Evolutionary conservation across 2,888 invertebrate genomes (phyloP), one percentile per base, ranked within the genome.

Genomic region (Hirtodrosophila alboralis): DNA sequence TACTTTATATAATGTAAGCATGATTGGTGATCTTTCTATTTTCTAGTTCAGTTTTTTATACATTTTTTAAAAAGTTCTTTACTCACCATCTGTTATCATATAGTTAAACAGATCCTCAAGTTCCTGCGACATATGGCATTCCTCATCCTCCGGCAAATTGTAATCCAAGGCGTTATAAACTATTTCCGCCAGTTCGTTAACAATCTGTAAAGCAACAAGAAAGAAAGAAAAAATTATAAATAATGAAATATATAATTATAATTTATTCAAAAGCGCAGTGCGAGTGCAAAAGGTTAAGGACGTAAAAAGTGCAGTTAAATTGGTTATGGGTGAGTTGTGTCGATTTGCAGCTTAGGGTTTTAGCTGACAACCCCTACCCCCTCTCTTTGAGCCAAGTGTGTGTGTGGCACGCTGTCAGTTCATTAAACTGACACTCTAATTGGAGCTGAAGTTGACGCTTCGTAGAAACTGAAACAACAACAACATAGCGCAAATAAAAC

Each of bases 91-190:
- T 40, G 93, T 92, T 44, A 96, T 95, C 96, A 98, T 97, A 88
- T 94, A 93, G 68, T 94, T 95, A 88, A 98, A 96, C 51, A 98
- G 94, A 47, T 93, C 93, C 90, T 97, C 96, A 72, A 98, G 93
- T 88, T 96, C 96, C 9, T 94, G 94, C 76, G 96, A 96, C 81
- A 98, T 94, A 80, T 94, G 94, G 75, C 96, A 93, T 91, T 98
- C 97, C 91, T 97, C 97, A 66, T 95, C 95, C 80, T 95, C 95
- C 34, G 94, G 93, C 86, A 96, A 93, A 75, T 96, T 96, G 91
- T 95, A 97, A 91, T 98, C 98, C 90, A 98, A 92, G 30, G 98
- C 97, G 83, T 94, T 94, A 91, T 96, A 98, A 77, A 98, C 94
- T 77, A 96, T 93, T 83, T 95, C 92, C 36, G 97, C 98, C 85